Percentiles rank a stretch among this genome's conserved stretches.
phyloP scores from a whole-genome alignment of 2,888 invertebrate species.

The Mimas tiliae region DNA sequence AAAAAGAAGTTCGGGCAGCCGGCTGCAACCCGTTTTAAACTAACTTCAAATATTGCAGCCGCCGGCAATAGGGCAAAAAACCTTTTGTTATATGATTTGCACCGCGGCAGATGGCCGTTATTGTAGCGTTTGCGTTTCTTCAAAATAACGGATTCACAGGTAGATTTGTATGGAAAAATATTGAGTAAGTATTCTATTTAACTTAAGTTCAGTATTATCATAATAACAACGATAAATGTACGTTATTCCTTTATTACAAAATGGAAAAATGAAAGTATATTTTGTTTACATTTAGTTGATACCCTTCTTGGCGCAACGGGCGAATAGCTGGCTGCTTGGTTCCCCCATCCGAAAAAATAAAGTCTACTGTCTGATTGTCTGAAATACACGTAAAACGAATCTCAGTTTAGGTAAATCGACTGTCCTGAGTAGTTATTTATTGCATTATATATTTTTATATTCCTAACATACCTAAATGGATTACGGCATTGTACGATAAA shows the following conservation, averaged over 20 bases:
- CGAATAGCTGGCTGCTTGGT: too few relatives aligned
- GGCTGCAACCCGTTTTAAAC: slow-evolving; percentile 49
- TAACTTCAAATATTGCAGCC: slow-evolving; percentile 51
- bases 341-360: too few relatives aligned
- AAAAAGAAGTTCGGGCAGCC: slow-evolving; percentile 30
- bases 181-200: slow-evolving; percentile 17
- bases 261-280: not conserved
- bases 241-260: not conserved
- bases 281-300: too few relatives aligned
- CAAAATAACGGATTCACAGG: slow-evolving; percentile 43
- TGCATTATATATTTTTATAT: too few relatives aligned
- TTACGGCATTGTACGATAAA: not conserved
- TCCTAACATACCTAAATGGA: too few relatives aligned
- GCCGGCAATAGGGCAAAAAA: slow-evolving; percentile 48
- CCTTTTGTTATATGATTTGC: slow-evolving; percentile 54
- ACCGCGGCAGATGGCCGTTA: slow-evolving; percentile 57
- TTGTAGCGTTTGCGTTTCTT: slow-evolving; percentile 48
- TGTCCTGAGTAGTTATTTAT: too few relatives aligned
- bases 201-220: not conserved
- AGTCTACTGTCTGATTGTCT: too few relatives aligned
- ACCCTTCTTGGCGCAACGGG: too few relatives aligned
- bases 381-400: too few relatives aligned
- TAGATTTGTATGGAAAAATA: slow-evolving; percentile 30
- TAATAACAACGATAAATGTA: not conserved
- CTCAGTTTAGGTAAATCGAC: too few relatives aligned